Conservation (phyloP, 1,140 invertebrate species). For the Oscheius sp. region DNA sequence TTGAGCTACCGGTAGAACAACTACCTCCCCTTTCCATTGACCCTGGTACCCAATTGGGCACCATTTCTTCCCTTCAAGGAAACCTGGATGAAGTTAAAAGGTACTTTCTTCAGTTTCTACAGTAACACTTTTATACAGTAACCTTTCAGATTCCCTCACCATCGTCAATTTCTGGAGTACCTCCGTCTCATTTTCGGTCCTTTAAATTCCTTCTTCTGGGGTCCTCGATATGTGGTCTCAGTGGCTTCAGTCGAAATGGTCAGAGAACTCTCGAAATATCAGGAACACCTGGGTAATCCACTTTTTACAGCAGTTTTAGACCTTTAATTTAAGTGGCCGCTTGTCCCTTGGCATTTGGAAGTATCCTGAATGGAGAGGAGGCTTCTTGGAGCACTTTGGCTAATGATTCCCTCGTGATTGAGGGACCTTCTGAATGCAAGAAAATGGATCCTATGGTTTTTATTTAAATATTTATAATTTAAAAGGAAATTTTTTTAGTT, state of each 20-base stretch:
- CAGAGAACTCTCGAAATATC: conserved; percentile 11
- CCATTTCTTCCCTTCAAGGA: neutral
- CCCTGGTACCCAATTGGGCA: neutral
- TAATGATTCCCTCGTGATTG: neutral
- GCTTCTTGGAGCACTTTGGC: neutral
- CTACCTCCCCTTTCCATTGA: conserved; percentile 3
- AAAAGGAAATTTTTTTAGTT: neutral
- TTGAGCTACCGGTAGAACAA: conserved; percentile 18
- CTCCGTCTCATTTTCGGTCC: conserved; percentile 7
- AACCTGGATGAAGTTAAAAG: conserved; percentile 13
- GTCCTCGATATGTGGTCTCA: conserved; percentile 17
- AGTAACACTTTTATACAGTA: neutral
- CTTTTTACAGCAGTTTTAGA: neutral
- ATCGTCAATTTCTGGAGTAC: conserved; percentile 19
- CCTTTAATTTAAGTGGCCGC: conserved; percentile 9
- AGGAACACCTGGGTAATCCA: neutral
- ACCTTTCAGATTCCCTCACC: neutral
- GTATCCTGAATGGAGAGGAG: conserved; percentile 5
- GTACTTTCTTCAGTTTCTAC: conserved; percentile 1
- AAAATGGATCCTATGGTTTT: neutral
- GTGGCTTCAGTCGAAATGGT: conserved; percentile 2
- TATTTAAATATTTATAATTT: neutral
- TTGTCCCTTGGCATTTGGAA: conserved; percentile 2
- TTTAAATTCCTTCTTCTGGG: conserved; percentile 28
- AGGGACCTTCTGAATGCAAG: neutral